Conservation (phyloP, 1,140 invertebrate genomes). For the Drosophila sechellia region DNA sequence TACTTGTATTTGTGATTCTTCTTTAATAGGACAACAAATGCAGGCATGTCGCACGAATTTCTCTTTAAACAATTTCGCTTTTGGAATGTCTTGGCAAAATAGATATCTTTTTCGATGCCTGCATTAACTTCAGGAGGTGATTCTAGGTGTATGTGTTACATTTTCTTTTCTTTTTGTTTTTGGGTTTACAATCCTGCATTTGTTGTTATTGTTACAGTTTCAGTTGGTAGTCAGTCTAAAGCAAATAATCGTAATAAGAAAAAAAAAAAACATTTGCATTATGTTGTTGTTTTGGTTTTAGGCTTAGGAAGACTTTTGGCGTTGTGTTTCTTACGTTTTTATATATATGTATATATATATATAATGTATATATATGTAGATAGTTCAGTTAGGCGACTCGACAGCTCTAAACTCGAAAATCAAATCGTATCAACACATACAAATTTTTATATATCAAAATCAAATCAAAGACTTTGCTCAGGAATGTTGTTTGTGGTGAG, state of each 20-base stretch:
- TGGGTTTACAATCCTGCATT: conserved; percentile 45
- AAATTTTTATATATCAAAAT: conserved; percentile 60
- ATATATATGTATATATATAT: conserved; percentile 45
- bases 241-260: conserved; percentile 56
- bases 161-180: neutral
- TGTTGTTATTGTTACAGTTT: conserved; percentile 57
- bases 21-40: conserved; percentile 44
- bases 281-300: conserved; percentile 47
- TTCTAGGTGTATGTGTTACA: conserved; percentile 16
- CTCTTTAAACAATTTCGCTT: conserved; percentile 22
- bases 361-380: conserved; percentile 37
- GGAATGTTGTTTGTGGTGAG: conserved; percentile 65
- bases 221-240: conserved; percentile 70
- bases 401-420: conserved; percentile 38
- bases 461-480: conserved; percentile 68
- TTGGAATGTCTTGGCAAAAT: conserved; percentile 66
- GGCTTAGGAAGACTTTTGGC: conserved; percentile 82
- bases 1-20: conserved; percentile 63
- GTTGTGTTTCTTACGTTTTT: conserved; percentile 72
- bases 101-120: conserved; percentile 29
- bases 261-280: conserved; percentile 38
- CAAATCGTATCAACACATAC: conserved; percentile 37
- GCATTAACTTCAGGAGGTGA: conserved; percentile 26
- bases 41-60: conserved; percentile 28
- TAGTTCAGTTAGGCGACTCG: conserved; percentile 44